These are phyloP conservation scores for Sitta carolinensis DNA, from an alignment of 2,797 vertebrate species.

Conservation along the genomic window DNA sequence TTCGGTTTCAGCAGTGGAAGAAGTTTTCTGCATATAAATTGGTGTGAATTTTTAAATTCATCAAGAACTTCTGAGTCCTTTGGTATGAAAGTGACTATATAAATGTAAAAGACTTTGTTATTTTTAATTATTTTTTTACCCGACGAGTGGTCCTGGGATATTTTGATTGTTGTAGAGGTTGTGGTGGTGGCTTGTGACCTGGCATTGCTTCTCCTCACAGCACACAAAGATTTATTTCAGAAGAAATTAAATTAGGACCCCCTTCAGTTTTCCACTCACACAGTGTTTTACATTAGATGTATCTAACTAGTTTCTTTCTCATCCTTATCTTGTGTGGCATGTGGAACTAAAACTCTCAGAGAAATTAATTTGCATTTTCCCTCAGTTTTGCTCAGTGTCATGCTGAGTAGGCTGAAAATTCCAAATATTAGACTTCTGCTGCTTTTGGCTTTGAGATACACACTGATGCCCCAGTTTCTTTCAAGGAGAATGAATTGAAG, in stretches of 20 bases:
- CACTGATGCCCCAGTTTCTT: background rate
- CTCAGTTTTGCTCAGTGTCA: background rate
- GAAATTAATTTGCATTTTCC: background rate
- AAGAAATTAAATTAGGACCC: background rate
- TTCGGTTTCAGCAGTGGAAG: background rate
- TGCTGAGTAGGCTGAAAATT: background rate
- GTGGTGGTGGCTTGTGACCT: background rate
- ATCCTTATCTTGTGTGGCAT: background rate
- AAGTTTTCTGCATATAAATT: background rate
- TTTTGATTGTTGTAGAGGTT: background rate
- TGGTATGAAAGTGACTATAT: background rate
- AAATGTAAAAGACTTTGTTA: background rate
- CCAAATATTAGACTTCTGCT: background rate
- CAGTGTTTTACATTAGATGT: background rate
- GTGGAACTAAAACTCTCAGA: background rate
- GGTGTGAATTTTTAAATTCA: background rate
- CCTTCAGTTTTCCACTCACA: background rate
- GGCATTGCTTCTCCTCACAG: background rate
- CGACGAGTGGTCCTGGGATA: background rate
- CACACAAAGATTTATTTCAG: background rate
- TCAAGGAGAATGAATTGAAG: background rate
- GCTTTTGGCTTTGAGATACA: background rate
- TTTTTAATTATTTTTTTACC: conserved; percentile 2
- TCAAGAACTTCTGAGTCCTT: background rate
- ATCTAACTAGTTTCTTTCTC: background rate